Evolutionary conservation across 2,113 vertebrate species (phyloP), one percentile per base, ranked within the genome.

Genomic region (Pagrus major): DNA sequence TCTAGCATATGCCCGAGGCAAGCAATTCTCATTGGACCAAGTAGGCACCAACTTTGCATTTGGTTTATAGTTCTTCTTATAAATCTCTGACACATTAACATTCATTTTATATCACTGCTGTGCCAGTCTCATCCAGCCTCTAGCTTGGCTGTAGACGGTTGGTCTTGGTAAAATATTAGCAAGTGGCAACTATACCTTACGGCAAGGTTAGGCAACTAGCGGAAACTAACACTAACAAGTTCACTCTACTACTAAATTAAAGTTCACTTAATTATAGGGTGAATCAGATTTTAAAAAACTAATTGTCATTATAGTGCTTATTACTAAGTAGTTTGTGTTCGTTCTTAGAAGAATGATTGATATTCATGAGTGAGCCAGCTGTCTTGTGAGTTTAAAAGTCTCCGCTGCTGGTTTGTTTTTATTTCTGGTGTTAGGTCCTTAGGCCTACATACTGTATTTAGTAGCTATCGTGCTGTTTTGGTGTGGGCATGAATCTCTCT

Each of bases 361-460:
- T 78, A 37, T 60, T 31, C 2, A 56, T 72, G 49, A 66, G 46
- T 61, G 46, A 76, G 23, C 49, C 69, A 67, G 58, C 58, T 77
- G 52, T 58, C 39, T 37, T 63, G n/a, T 78, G 21, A 58, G 27
- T 83, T 46, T 73, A 15, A 76, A 69, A 23, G 20, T 70, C 42
- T 76, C 70, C 44, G 51, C 49, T 75, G 44, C 55, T 66, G n/a
- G 29, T 76, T 77, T 71, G 23, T 79, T 90, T 83, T 80, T 64
- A 39, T 76, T 67, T 59, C 58, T 18, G 44, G n/a, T 59, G 37
- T 82, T 68, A 61, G 8, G 42, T 72, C 74, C 67, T 78, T 11
- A 66, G 75, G 82, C 80, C 47, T 70, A 11, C 47, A 69, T 52
- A 51, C 51, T 82, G 59, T 74, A 66, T 90, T 84, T 82, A 84